A percentile compares a stretch with the other conserved stretches of the same genome.
Evolutionary conservation across 2,797 vertebrate genomes (phyloP).

Genomic region (Micropoecilia bifurca): DNA sequence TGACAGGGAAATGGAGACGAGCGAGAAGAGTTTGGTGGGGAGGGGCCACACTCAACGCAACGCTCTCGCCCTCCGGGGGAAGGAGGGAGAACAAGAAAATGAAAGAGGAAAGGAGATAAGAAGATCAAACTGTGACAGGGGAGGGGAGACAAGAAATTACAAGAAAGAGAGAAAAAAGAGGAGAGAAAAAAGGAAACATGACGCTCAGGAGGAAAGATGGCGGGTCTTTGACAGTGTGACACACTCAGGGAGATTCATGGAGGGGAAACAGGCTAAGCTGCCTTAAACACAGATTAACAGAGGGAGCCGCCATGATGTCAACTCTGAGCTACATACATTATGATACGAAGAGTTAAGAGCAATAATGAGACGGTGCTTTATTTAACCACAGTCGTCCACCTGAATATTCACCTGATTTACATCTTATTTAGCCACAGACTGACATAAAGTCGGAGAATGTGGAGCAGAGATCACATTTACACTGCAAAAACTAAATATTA

Average conservation of each 20-base stretch:
- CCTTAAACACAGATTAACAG: conserved; percentile 59
- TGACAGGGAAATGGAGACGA: conserved; percentile 44
- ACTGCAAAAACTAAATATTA: too few relatives aligned
- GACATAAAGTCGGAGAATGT: conserved; percentile 29
- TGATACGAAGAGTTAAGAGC: conserved; percentile 2
- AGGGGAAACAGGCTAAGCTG: conserved; percentile 39
- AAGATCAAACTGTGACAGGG: conserved; percentile 51
- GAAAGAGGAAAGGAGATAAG: conserved; percentile 26
- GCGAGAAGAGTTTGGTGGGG: conserved; percentile 41
- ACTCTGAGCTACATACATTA: conserved; percentile 26
- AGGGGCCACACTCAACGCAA: conserved; percentile 55
- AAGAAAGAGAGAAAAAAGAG: conserved; percentile 17
- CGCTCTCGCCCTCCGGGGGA: conserved; percentile 22
- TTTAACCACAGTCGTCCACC: conserved; percentile 38
- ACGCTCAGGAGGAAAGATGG: conserved; percentile 32
- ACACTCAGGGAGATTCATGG: conserved; percentile 41
- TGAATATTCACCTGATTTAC: conserved; percentile 28
- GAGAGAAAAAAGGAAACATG: conserved; percentile 19
- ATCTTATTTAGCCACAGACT: conserved; percentile 38
- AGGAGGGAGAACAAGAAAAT: conserved; percentile 14
- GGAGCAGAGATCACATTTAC: neutral
- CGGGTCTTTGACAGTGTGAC: conserved; percentile 47
- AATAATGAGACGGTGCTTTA: conserved; percentile 25
- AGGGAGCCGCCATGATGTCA: conserved; percentile 31
- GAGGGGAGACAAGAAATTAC: conserved; percentile 31